Percentiles rank a stretch among this genome's conserved stretches.
These are phyloP conservation scores for Spialia ferax DNA, from an alignment of 2,888 invertebrate species.

Conservation along the genomic window DNA sequence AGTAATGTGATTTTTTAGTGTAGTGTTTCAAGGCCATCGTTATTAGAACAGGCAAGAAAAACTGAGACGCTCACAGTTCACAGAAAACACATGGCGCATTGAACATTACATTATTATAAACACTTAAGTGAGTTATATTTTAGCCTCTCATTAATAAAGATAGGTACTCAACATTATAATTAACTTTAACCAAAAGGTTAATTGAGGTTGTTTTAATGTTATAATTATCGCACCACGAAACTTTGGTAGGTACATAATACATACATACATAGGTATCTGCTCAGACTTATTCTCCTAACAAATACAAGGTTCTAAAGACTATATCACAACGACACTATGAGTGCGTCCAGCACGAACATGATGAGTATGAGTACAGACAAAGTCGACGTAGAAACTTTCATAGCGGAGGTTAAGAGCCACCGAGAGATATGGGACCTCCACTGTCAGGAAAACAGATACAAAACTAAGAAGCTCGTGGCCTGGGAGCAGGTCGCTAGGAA, in stretches of 20 bases:
- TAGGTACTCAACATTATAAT: no score
- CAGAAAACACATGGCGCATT: background rate
- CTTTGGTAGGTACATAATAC: no score
- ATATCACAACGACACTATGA: slow-evolving; percentile 40
- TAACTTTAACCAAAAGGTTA: no score
- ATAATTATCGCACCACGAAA: no score
- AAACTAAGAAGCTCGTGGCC: slow-evolving; percentile 59
- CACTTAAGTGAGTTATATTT: background rate
- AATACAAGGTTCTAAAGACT: background rate
- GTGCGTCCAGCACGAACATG: background rate
- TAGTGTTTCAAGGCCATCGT: slow-evolving; percentile 4
- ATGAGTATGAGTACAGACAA: slow-evolving; percentile 17
- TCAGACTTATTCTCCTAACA: background rate
- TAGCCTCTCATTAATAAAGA: no score
- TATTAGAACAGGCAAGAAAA: slow-evolving; percentile 7
- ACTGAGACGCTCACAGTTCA: background rate
- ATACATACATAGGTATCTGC: no score
- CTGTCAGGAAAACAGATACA: slow-evolving; percentile 59
- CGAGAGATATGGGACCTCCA: slow-evolving; percentile 69
- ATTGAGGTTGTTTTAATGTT: no score
- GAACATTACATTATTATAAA: background rate
- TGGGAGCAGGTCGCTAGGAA: slow-evolving; percentile 66
- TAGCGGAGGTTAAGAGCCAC: slow-evolving; percentile 68
- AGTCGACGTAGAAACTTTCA: slow-evolving; percentile 67
- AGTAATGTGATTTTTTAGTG: background rate